Conservation (phyloP, 2,888 invertebrate genomes). For the Scaptomyza parva region DNA sequence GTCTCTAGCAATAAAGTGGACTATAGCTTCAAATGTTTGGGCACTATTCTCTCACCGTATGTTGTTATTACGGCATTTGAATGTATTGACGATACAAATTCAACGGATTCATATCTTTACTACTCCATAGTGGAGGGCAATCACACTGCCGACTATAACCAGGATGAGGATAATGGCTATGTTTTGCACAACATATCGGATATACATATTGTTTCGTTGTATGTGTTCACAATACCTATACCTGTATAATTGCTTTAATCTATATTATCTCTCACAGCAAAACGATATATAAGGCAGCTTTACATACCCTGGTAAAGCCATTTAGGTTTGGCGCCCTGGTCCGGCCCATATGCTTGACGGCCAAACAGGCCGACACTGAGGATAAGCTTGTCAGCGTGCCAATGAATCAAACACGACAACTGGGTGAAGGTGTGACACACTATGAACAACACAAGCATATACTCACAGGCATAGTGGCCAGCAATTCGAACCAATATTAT, state of each 20-base stretch:
- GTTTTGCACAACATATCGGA: conserved; percentile 52
- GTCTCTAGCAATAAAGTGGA: accelerated
- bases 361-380: background rate
- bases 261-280: background rate
- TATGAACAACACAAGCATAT: background rate
- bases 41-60: conserved; percentile 36
- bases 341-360: conserved; percentile 54
- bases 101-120: background rate
- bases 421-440: background rate
- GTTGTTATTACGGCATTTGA: conserved; percentile 23
- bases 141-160: conserved; percentile 1
- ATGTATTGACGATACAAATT: background rate
- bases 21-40: conserved; percentile 19
- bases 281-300: conserved; percentile 9
- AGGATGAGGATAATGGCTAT: conserved; percentile 23
- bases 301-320: conserved; percentile 54
- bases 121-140: conserved; percentile 37
- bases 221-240: conserved; percentile 14
- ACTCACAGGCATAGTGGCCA: conserved; percentile 11
- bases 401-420: accelerated
- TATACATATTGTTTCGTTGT: conserved; percentile 32
- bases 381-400: background rate
- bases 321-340: conserved; percentile 43
- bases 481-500: background rate
- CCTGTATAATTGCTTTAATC: background rate